phyloP scores from a whole-genome alignment of 2,113 vertebrate species.

The Mesembrinibis cayennensis region DNA sequence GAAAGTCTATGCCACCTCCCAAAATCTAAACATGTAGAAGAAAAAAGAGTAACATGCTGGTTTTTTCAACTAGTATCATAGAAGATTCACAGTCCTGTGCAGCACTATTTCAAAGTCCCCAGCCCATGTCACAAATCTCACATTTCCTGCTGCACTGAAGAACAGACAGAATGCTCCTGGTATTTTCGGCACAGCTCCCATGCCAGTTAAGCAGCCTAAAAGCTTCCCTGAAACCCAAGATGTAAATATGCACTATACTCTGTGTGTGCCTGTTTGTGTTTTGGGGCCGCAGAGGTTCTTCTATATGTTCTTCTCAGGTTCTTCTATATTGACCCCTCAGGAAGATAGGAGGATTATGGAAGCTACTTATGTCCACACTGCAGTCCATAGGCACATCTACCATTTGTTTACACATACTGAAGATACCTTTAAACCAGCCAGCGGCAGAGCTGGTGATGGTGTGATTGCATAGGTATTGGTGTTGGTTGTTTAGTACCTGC shows the following conservation, averaged over 20 bases:
- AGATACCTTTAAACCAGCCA: not conserved
- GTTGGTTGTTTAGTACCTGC: not conserved
- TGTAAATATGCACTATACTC: not conserved
- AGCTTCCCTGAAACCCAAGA: not conserved
- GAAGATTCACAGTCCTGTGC: not conserved
- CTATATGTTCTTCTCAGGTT: not conserved
- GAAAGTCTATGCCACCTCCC: not conserved
- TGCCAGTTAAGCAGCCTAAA: not conserved
- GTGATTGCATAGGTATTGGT: not conserved
- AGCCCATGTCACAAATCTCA: not conserved
- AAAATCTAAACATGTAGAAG: not conserved
- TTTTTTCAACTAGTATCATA: not conserved
- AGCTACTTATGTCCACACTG: not conserved
- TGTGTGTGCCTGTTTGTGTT: fast-evolving
- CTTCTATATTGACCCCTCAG: not conserved
- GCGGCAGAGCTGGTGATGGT: not conserved
- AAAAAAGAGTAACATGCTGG: not conserved
- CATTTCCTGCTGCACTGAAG: not conserved
- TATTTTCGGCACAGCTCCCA: not conserved
- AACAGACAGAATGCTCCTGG: not conserved
- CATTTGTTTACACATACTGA: not conserved
- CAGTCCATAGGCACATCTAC: not conserved
- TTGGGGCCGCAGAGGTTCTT: not conserved
- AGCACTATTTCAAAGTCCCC: not conserved
- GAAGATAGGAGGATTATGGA: not conserved